A percentile compares a stretch with the other conserved stretches of the same genome.
These are phyloP conservation scores for Nannoperca australis DNA, from an alignment of 2,797 vertebrate genomes.

Conservation along the genomic window DNA sequence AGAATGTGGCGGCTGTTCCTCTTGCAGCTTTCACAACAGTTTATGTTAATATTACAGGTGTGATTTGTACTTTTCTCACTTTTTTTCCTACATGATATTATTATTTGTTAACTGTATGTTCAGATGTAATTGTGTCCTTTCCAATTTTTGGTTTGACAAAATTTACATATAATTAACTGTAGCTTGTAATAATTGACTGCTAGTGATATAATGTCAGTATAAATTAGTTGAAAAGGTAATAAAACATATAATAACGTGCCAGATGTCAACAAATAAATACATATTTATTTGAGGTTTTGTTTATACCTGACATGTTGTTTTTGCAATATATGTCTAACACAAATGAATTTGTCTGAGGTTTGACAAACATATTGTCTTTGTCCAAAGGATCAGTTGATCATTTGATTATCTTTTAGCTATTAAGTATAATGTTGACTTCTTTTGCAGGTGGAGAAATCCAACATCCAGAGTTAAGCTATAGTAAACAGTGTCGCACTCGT, in stretches of 20 bases:
- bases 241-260: background rate
- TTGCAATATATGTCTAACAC: background rate
- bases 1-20: slow-evolving; percentile 91
- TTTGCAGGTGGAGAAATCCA: slow-evolving; percentile 8
- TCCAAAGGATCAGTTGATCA: slow-evolving; percentile 4
- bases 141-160: background rate
- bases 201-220: background rate
- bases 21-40: slow-evolving; percentile 90
- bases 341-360: background rate
- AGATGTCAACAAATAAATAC: background rate
- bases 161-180: background rate
- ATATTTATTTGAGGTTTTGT: background rate
- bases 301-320: background rate
- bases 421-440: slow-evolving; percentile 11
- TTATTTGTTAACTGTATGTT: background rate
- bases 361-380: background rate
- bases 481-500: background rate
- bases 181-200: background rate
- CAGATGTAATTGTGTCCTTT: background rate
- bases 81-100: background rate
- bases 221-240: background rate
- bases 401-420: slow-evolving; percentile 1
- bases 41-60: slow-evolving; percentile 91
- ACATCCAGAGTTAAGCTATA: slow-evolving; percentile 4
- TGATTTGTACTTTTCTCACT: background rate